Evolutionary conservation across 2,113 vertebrate species (phyloP).

Genomic region (Toxostoma redivivum): DNA sequence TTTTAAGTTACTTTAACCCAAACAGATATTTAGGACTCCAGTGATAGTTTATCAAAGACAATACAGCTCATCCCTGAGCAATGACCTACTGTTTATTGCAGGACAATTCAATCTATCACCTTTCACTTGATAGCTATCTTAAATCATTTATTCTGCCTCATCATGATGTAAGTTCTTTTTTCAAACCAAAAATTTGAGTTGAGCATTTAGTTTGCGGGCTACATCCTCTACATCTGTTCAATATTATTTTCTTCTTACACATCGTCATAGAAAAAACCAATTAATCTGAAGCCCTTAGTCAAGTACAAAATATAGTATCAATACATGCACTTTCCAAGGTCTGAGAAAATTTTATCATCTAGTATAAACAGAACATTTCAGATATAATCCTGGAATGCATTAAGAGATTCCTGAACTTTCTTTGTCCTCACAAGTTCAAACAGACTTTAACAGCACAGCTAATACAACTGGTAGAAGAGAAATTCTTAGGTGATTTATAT

Average conservation of each 20-base stretch:
- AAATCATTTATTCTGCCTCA: conserved; percentile 70
- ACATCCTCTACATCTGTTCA: background rate
- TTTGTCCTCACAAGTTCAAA: background rate
- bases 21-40: conserved; percentile 31
- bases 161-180: conserved; percentile 55
- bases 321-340: background rate
- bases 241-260: background rate
- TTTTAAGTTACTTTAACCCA: conserved; percentile 46
- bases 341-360: background rate
- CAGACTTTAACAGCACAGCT: background rate
- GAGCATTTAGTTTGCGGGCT: conserved; percentile 59
- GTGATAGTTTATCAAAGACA: conserved; percentile 52
- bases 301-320: background rate
- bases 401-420: background rate
- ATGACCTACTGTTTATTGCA: conserved; percentile 56
- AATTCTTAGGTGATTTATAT: background rate
- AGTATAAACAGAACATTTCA: background rate
- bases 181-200: conserved; percentile 42
- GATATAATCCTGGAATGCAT: background rate
- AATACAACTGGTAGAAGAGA: background rate
- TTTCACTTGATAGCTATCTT: conserved; percentile 71
- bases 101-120: conserved; percentile 68
- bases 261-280: background rate
- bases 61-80: conserved; percentile 58
- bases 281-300: background rate